Conservation (phyloP, 2,113 vertebrate genomes). For the Syrmaticus mikado region DNA sequence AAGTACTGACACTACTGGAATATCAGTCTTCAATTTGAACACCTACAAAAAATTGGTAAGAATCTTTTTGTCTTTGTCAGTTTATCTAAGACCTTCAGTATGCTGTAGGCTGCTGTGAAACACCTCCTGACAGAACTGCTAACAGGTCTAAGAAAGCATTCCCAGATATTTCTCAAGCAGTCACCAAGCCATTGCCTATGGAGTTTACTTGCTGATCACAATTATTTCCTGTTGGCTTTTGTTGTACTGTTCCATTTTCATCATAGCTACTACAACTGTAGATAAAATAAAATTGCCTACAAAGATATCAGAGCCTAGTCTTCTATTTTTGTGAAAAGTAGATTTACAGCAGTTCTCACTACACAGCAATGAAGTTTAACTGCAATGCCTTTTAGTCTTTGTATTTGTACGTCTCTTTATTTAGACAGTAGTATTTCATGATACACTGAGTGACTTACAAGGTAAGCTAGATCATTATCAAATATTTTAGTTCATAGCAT, state of each 20-base stretch:
- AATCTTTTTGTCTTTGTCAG: not conserved
- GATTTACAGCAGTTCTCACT: not conserved
- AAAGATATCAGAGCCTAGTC: not conserved
- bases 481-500: not conserved
- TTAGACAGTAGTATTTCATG: not conserved
- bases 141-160: not conserved
- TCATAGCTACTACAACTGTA: rapidly evolving
- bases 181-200: not conserved
- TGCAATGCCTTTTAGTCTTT: not conserved
- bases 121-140: not conserved
- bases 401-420: not conserved
- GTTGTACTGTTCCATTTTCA: not conserved
- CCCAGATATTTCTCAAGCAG: not conserved
- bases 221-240: not conserved
- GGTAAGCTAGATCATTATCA: not conserved
- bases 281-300: not conserved
- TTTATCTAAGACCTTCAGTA: not conserved
- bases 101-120: not conserved
- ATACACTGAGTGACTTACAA: not conserved
- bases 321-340: not conserved
- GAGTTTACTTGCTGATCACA: not conserved
- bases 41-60: conserved; percentile 13
- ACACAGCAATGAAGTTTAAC: not conserved
- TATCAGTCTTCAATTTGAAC: not conserved
- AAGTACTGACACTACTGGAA: not conserved